Evolutionary conservation across 2,888 invertebrate species (phyloP).

Genomic region (Plebejus melissa): DNA sequence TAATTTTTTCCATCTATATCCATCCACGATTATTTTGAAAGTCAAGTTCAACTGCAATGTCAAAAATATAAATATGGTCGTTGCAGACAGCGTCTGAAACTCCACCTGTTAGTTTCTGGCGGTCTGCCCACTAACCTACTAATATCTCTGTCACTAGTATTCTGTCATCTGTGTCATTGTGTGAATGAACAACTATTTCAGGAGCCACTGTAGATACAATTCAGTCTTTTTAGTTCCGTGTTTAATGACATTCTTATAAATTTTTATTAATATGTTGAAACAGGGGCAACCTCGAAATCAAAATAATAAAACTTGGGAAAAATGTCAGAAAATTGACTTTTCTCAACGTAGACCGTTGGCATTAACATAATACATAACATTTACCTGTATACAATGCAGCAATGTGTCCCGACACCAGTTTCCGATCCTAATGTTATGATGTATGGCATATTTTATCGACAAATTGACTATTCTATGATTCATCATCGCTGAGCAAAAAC

Average conservation of each 20-base stretch:
- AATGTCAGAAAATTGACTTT: too few relatives aligned
- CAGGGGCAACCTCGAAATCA: too few relatives aligned
- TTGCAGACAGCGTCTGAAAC: conserved; percentile 19
- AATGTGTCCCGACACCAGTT: too few relatives aligned
- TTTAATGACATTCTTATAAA: background rate
- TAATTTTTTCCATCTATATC: background rate
- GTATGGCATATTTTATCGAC: too few relatives aligned
- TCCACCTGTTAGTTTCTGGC: conserved; percentile 39
- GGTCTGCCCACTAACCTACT: conserved; percentile 34
- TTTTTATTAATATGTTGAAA: too few relatives aligned
- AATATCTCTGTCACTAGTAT: conserved; percentile 35
- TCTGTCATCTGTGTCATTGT: conserved; percentile 36
- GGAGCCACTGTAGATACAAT: background rate
- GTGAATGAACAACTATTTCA: conserved; percentile 32
- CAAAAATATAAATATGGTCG: conserved; percentile 5
- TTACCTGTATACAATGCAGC: too few relatives aligned
- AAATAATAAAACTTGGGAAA: too few relatives aligned
- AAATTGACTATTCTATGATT: too few relatives aligned
- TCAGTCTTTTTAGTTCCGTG: background rate
- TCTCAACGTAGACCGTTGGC: too few relatives aligned
- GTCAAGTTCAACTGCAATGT: conserved; percentile 24
- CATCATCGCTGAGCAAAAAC: too few relatives aligned
- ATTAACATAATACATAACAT: too few relatives aligned
- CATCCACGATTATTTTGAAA: background rate
- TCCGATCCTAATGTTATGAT: too few relatives aligned